phyloP scores from a whole-genome alignment of 2,113 vertebrate genomes.

The Martes martes region DNA sequence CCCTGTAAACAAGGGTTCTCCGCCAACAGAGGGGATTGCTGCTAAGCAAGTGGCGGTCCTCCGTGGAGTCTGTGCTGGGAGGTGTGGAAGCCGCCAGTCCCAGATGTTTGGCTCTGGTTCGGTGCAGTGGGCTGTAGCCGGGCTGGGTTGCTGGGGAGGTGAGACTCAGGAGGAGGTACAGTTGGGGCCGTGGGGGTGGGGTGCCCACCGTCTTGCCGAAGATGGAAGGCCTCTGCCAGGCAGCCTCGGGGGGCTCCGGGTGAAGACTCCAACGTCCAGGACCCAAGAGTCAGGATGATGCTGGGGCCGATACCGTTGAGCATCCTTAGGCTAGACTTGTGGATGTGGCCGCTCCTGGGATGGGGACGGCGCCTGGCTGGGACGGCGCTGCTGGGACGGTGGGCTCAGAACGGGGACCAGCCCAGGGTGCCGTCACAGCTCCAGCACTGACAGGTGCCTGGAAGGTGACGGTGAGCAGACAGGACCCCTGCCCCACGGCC shows the following conservation, averaged over 20 bases:
- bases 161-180: not conserved
- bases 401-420: not conserved
- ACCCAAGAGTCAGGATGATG: not conserved
- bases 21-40: not conserved
- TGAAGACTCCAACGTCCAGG: not conserved
- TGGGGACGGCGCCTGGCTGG: rapidly evolving
- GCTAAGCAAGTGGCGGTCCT: not conserved
- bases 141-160: not conserved
- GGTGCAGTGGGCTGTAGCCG: not conserved
- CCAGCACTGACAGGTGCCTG: not conserved
- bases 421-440: not conserved
- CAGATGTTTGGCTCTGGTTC: not conserved
- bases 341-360: not conserved
- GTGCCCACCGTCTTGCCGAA: not conserved
- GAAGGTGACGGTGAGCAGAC: not conserved
- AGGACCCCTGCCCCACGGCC: not conserved
- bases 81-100: not conserved
- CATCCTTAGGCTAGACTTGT: rapidly evolving
- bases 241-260: not conserved
- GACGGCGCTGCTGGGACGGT: not conserved
- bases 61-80: not conserved
- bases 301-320: not conserved
- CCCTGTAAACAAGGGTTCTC: too few relatives aligned
- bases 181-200: rapidly evolving
- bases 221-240: not conserved